Percentiles rank a stretch among this genome's conserved stretches.
Evolutionary conservation across 2,888 invertebrate species (phyloP).

Genomic region (Danaus chrysippus): DNA sequence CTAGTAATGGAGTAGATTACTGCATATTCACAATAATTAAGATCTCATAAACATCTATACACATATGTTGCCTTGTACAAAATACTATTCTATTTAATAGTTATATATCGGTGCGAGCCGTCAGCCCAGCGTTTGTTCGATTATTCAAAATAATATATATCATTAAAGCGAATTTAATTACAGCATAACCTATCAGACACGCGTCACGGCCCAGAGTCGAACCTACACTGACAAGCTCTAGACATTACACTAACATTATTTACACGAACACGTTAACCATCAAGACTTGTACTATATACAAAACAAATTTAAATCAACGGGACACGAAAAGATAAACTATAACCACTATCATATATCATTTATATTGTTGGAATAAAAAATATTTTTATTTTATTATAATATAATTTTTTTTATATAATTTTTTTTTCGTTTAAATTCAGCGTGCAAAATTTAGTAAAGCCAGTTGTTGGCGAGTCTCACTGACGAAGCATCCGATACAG

Average conservation of each 20-base stretch:
- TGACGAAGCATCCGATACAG: background rate
- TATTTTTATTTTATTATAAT: conserved; percentile 40
- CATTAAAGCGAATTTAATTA: conserved; percentile 69
- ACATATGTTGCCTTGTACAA: conserved; percentile 72
- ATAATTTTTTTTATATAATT: too few species aligned
- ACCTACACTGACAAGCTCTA: conserved; percentile 45
- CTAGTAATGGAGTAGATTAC: conserved; percentile 70
- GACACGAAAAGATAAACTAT: conserved; percentile 55
- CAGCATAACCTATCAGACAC: conserved; percentile 67
- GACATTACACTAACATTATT: conserved; percentile 56
- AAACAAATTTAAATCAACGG: conserved; percentile 66
- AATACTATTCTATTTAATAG: conserved; percentile 63
- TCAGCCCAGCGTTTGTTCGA: conserved; percentile 63
- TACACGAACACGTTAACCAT: conserved; percentile 69
- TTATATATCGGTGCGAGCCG: conserved; percentile 41
- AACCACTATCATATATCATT: conserved; percentile 64
- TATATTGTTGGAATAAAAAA: conserved; percentile 74
- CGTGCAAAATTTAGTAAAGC: conserved; percentile 74
- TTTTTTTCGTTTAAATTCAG: conserved; percentile 53
- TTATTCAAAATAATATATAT: conserved; percentile 50
- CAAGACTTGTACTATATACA: conserved; percentile 79
- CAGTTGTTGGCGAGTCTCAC: conserved; percentile 50
- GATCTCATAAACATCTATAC: conserved; percentile 69
- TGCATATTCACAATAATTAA: conserved; percentile 76
- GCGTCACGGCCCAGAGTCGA: conserved; percentile 41